These are phyloP conservation scores for Melanerpes aurifrons DNA, from an alignment of 2,113 vertebrate species.

Conservation along the genomic window DNA sequence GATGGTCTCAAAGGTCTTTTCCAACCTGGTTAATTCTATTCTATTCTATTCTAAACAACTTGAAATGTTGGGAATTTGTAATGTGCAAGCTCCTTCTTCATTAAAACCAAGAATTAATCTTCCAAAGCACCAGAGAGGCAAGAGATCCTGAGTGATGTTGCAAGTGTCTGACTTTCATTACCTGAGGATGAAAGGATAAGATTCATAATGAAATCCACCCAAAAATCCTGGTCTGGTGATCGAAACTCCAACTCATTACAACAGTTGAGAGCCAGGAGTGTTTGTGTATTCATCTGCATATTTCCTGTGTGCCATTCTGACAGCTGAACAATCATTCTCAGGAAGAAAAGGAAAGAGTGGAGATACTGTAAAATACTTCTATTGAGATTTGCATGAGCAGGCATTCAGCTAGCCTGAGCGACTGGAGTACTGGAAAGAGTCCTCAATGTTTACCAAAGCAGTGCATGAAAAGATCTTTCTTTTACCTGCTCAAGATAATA, in stretches of 20 bases:
- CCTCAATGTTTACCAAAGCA: conserved; percentile 8
- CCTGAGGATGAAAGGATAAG: background rate
- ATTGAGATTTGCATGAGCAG: background rate
- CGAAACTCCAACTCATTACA: conserved; percentile 19
- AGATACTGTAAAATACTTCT: conserved; percentile 7
- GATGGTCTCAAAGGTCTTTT: no score
- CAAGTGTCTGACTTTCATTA: background rate
- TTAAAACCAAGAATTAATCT: background rate
- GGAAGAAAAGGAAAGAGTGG: conserved; percentile 9
- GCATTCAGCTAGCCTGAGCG: background rate
- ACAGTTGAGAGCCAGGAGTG: background rate
- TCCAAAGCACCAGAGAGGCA: background rate
- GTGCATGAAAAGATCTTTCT: conserved; percentile 5
- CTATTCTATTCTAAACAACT: no score
- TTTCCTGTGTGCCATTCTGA: background rate
- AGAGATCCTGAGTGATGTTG: background rate
- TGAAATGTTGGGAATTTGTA: background rate
- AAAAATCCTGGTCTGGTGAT: conserved; percentile 20
- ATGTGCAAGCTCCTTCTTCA: background rate
- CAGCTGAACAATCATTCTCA: conserved; percentile 1
- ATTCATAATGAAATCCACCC: background rate
- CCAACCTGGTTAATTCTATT: no score
- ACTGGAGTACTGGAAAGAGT: background rate
- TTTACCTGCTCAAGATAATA: conserved; percentile 44
- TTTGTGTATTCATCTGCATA: conserved; percentile 4